Evolutionary conservation across 2,888 invertebrate genomes (phyloP).

Genomic region (Netelia virgata): DNA sequence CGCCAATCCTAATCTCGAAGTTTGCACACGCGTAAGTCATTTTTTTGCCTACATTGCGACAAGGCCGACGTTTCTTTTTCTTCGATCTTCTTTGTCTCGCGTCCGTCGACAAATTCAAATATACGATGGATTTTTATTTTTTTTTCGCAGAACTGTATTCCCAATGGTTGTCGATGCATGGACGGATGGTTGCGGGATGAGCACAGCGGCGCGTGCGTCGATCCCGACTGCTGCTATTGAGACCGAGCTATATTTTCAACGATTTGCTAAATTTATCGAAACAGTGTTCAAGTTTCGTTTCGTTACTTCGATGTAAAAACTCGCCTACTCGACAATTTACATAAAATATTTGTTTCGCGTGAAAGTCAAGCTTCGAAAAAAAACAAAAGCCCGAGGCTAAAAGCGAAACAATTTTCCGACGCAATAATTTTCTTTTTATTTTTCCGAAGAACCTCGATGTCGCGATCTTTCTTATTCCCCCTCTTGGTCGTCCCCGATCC

Average conservation of each 20-base stretch:
- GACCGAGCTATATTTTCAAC: background rate
- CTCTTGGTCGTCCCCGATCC: too few species aligned
- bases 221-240: background rate
- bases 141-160: background rate
- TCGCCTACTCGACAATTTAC: too few species aligned
- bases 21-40: conserved; percentile 4
- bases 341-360: too few species aligned
- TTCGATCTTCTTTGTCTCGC: background rate
- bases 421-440: too few species aligned
- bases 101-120: background rate
- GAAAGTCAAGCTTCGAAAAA: too few species aligned
- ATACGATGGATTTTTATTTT: background rate
- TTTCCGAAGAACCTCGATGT: too few species aligned
- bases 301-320: too few species aligned
- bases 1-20: background rate
- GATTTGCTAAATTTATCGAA: background rate
- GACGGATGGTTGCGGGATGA: conserved; percentile 5
- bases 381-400: too few species aligned
- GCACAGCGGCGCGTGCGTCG: conserved; percentile 11
- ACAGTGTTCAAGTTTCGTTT: too few species aligned
- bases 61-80: background rate
- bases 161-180: conserved; percentile 16
- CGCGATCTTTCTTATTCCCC: too few species aligned
- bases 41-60: background rate
- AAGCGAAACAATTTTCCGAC: too few species aligned